Conservation (phyloP, 2,113 vertebrate species). For the Podarcis cretensis region DNA sequence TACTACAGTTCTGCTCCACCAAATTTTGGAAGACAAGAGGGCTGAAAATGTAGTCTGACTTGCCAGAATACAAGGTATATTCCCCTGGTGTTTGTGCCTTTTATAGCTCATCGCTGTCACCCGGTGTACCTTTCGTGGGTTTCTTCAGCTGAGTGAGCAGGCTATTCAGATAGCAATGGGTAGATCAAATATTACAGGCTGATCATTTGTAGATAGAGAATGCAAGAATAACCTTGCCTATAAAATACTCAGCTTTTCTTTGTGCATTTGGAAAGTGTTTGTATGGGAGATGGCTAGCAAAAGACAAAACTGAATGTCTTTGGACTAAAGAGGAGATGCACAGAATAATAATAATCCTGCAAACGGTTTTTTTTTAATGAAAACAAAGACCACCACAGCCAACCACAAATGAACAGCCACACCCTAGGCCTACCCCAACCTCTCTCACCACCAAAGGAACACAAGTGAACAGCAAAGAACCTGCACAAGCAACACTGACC, state of each 20-base stretch:
- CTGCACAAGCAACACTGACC: too few species aligned
- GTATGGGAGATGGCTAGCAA: not conserved
- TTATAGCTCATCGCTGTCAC: not conserved
- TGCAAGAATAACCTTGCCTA: not conserved
- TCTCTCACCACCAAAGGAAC: too few species aligned
- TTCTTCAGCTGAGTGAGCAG: not conserved
- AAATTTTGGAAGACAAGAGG: slow-evolving; percentile 36
- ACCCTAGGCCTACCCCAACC: too few species aligned
- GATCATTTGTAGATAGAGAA: not conserved
- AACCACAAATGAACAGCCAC: too few species aligned
- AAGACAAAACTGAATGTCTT: not conserved
- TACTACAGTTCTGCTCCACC: slow-evolving; percentile 11
- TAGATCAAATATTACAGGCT: not conserved
- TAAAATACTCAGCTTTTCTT: not conserved
- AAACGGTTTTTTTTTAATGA: not conserved
- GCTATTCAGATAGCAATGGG: not conserved
- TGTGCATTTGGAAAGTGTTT: not conserved
- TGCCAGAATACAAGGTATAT: slow-evolving; percentile 5
- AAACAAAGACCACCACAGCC: too few species aligned
- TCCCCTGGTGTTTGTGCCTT: not conserved
- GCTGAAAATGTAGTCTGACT: slow-evolving; percentile 26
- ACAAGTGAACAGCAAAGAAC: too few species aligned
- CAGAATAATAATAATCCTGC: not conserved
- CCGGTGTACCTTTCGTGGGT: not conserved
- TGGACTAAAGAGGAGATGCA: not conserved